A percentile compares a stretch with the other conserved stretches of the same genome.
phyloP scores from a whole-genome alignment of 2,888 invertebrate species.

The Mongoloraphidia duomilia region DNA sequence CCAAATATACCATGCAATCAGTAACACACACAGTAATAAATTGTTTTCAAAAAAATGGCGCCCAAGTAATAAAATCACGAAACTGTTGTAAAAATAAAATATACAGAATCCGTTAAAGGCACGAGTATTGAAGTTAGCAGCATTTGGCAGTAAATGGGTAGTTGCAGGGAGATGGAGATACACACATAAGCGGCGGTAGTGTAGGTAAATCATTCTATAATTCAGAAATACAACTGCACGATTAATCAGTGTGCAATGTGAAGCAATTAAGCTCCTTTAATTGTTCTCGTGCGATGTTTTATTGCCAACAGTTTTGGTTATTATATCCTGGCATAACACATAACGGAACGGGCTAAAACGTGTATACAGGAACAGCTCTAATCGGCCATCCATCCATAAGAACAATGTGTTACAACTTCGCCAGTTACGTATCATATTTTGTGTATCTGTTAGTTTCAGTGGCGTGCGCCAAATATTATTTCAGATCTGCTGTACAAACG shows the following conservation, averaged over 20 bases:
- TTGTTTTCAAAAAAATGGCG: no score
- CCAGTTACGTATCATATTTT: conserved; percentile 12
- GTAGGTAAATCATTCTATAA: no score
- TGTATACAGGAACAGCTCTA: neutral
- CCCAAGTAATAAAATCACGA: no score
- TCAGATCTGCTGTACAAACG: neutral
- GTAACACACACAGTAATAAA: no score
- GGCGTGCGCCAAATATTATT: neutral
- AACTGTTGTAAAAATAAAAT: no score
- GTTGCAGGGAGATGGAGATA: no score
- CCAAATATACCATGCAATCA: no score
- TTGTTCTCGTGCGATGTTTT: conserved; percentile 9
- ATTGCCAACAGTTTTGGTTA: conserved; percentile 4
- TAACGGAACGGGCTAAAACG: neutral
- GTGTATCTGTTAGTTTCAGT: neutral
- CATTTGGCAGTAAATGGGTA: no score
- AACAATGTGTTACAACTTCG: conserved; percentile 24
- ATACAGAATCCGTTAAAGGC: no score
- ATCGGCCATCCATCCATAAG: conserved; percentile 21
- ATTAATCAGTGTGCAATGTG: conserved; percentile 7
- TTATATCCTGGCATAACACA: neutral
- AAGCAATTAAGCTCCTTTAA: conserved; percentile 9
- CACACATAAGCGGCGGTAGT: no score
- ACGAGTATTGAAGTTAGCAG: no score
- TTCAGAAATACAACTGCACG: neutral